Evolutionary conservation across 2,888 invertebrate species (phyloP).

Genomic region (Oligia fasciuncula): DNA sequence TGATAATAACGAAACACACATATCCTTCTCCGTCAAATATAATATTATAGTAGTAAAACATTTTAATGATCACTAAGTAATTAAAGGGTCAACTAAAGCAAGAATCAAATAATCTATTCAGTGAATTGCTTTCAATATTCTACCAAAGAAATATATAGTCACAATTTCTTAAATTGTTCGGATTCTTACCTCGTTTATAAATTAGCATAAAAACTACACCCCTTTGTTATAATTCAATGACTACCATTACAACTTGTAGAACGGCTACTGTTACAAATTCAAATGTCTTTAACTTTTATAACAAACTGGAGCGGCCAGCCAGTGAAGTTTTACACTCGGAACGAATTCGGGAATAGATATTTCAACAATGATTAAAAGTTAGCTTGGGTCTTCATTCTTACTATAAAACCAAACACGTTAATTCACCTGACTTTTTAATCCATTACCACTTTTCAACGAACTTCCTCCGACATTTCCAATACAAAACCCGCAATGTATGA

Average conservation of each 20-base stretch:
- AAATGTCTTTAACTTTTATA: conserved; percentile 65
- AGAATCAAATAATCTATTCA: neutral
- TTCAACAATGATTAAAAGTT: conserved; percentile 67
- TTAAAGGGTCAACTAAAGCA: neutral
- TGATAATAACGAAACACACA: too few species aligned
- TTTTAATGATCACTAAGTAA: neutral
- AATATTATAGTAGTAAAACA: too few species aligned
- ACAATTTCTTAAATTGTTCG: too few species aligned
- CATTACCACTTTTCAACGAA: conserved; percentile 15
- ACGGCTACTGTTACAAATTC: conserved; percentile 53
- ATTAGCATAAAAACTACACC: conserved; percentile 56
- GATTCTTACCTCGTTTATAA: conserved; percentile 28
- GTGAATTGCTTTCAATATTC: neutral
- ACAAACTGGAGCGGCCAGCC: conserved; percentile 48
- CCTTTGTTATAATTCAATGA: conserved; percentile 55
- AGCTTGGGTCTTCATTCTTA: conserved; percentile 32
- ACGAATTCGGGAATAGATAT: conserved; percentile 62
- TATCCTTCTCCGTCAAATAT: too few species aligned
- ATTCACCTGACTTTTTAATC: neutral
- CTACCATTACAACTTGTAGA: conserved; percentile 53
- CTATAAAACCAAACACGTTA: neutral
- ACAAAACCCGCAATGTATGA: conserved; percentile 9
- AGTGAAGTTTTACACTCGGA: conserved; percentile 50
- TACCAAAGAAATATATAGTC: neutral
- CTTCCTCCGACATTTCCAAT: accelerated